These are phyloP conservation scores for Hippolais icterina DNA, from an alignment of 2,113 vertebrate genomes.

Conservation along the genomic window DNA sequence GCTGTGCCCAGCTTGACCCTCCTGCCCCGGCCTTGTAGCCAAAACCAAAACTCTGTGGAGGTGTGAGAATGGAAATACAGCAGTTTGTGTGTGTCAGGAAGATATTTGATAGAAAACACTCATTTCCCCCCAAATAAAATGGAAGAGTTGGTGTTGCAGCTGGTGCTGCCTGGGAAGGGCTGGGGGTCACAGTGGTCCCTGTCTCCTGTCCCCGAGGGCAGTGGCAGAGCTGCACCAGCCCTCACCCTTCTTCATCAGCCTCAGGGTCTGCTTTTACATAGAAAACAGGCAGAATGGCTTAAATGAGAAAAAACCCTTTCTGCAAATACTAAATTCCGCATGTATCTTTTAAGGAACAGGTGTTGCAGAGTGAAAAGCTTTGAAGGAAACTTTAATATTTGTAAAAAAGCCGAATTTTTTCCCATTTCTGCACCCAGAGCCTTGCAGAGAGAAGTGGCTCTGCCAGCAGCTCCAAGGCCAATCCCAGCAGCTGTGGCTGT, in stretches of 20 bases:
- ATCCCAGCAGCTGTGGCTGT: rapidly evolving
- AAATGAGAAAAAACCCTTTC: neutral
- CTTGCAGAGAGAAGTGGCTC: neutral
- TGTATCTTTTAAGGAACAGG: rapidly evolving
- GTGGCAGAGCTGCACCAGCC: neutral
- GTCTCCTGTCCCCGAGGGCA: neutral
- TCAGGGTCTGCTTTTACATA: rapidly evolving
- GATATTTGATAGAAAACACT: neutral
- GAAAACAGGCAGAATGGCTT: neutral
- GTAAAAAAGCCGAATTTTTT: neutral
- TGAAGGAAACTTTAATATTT: neutral
- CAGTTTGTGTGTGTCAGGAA: neutral
- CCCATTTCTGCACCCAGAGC: neutral
- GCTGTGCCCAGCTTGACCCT: neutral
- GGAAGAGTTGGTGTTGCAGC: neutral
- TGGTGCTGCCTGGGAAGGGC: neutral
- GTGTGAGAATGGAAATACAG: neutral
- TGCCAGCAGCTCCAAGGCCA: neutral
- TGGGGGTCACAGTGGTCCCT: rapidly evolving
- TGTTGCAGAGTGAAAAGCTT: neutral
- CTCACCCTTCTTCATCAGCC: rapidly evolving
- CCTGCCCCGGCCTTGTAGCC: rapidly evolving
- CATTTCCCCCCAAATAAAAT: neutral
- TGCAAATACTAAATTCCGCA: neutral
- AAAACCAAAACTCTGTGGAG: neutral